Evolutionary conservation across 2,113 vertebrate species (phyloP).

Genomic region (Dascyllus trimaculatus): DNA sequence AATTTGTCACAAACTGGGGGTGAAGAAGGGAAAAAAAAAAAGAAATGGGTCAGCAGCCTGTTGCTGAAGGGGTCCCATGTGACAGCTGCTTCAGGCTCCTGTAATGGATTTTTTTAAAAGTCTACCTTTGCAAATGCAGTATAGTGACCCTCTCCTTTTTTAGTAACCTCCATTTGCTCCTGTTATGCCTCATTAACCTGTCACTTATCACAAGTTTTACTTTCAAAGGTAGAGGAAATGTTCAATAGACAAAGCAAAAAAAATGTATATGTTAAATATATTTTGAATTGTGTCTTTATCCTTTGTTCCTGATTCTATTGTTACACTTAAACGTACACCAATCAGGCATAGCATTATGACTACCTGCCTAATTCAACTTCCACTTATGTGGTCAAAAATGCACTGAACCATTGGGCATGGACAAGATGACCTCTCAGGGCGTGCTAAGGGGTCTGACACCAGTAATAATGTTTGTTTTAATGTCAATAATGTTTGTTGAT

Average conservation of each 20-base stretch:
- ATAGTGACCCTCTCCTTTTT: constrained; percentile 27
- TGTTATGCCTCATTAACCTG: constrained; percentile 56
- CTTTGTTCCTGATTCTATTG: too few species aligned
- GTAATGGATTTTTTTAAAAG: constrained; percentile 57
- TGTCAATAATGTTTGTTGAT: too few species aligned
- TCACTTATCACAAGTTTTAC: constrained; percentile 35
- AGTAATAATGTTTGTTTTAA: too few species aligned
- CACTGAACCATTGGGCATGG: too few species aligned
- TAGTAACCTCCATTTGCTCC: constrained; percentile 49
- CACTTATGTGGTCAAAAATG: too few species aligned
- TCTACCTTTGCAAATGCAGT: constrained; percentile 37
- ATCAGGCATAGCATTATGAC: too few species aligned
- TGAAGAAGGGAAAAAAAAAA: constrained; percentile 13
- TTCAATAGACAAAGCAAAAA: background rate
- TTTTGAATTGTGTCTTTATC: too few species aligned
- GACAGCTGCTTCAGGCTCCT: constrained; percentile 19
- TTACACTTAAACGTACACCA: too few species aligned
- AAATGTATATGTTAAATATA: too few species aligned
- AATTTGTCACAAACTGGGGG: constrained; percentile 62
- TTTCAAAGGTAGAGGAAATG: constrained; percentile 13
- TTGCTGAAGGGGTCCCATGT: constrained; percentile 45
- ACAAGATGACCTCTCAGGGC: too few species aligned
- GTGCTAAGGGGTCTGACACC: too few species aligned
- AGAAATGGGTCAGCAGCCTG: constrained; percentile 61
- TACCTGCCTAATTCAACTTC: too few species aligned